These are phyloP conservation scores for Dinocampus coccinellae DNA, from an alignment of 2,888 invertebrate genomes.

Conservation along the genomic window DNA sequence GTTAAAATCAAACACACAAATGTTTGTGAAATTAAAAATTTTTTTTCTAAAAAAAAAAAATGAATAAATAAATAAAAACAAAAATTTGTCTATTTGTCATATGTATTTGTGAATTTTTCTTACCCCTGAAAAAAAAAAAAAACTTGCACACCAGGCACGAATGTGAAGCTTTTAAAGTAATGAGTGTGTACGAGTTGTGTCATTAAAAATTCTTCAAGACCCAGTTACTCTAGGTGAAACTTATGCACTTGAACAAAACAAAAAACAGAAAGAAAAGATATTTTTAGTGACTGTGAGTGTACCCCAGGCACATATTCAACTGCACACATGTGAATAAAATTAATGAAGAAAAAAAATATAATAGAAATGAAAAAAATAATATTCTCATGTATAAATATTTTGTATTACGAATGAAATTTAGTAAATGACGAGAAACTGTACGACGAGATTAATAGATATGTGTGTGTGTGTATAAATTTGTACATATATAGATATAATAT, in stretches of 20 bases:
- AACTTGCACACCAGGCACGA: neutral
- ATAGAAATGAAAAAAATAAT: too few relatives aligned
- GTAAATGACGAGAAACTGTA: too few relatives aligned
- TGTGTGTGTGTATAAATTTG: neutral
- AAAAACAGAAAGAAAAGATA: neutral
- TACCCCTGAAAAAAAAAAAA: neutral
- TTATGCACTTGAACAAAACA: constrained; percentile 1
- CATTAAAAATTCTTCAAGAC: constrained; percentile 31
- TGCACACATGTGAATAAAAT: neutral
- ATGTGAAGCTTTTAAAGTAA: constrained; percentile 23
- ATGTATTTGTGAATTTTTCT: too few relatives aligned
- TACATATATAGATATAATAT: neutral
- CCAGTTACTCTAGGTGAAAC: neutral
- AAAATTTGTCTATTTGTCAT: too few relatives aligned
- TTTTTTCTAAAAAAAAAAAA: neutral
- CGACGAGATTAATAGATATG: neutral
- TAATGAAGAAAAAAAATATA: too few relatives aligned
- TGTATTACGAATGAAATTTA: too few relatives aligned
- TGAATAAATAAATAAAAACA: too few relatives aligned
- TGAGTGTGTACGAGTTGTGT: constrained; percentile 22
- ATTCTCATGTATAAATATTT: too few relatives aligned
- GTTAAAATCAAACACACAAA: too few relatives aligned
- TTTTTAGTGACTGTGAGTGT: neutral
- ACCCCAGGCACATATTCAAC: neutral
- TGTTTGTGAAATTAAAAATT: neutral